phyloP scores from a whole-genome alignment of 2,888 invertebrate genomes.

The Tetragonisca angustula region DNA sequence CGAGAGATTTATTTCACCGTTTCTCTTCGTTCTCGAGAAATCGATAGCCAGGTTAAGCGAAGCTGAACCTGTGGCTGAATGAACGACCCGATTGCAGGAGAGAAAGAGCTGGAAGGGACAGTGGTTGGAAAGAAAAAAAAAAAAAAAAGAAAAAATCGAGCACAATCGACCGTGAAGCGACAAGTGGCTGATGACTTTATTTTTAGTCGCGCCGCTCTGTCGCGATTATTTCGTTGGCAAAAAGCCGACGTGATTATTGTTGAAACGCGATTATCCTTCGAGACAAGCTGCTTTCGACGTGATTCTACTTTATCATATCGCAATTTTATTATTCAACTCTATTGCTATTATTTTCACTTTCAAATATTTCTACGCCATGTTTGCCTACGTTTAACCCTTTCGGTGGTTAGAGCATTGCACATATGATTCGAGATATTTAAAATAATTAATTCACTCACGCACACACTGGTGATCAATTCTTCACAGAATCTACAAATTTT shows the following conservation, averaged over 20 bases:
- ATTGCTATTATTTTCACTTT: too few species aligned
- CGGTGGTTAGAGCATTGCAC: too few species aligned
- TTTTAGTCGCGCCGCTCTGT: constrained; percentile 27
- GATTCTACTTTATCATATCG: too few species aligned
- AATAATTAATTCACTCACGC: too few species aligned
- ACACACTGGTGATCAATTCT: too few species aligned
- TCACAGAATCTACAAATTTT: too few species aligned
- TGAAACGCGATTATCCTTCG: constrained; percentile 42
- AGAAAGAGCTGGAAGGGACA: neutral
- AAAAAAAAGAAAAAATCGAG: constrained; percentile 1
- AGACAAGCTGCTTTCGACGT: constrained; percentile 16
- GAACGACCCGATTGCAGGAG: constrained; percentile 38
- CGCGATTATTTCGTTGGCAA: constrained; percentile 34
- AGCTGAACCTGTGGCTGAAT: constrained; percentile 36
- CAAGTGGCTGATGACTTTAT: constrained; percentile 55
- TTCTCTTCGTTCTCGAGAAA: neutral
- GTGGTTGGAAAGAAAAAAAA: neutral
- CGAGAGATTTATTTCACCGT: neutral
- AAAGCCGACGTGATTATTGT: constrained; percentile 41
- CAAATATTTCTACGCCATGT: too few species aligned
- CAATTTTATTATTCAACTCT: too few species aligned
- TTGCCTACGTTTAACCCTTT: too few species aligned
- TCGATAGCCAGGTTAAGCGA: constrained; percentile 40
- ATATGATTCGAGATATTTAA: too few species aligned
- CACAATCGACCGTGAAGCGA: constrained; percentile 30